Evolutionary conservation across 2,797 vertebrate genomes (phyloP), one percentile per base, ranked within the genome.

Genomic region (Amblyopsis hoosieri): DNA sequence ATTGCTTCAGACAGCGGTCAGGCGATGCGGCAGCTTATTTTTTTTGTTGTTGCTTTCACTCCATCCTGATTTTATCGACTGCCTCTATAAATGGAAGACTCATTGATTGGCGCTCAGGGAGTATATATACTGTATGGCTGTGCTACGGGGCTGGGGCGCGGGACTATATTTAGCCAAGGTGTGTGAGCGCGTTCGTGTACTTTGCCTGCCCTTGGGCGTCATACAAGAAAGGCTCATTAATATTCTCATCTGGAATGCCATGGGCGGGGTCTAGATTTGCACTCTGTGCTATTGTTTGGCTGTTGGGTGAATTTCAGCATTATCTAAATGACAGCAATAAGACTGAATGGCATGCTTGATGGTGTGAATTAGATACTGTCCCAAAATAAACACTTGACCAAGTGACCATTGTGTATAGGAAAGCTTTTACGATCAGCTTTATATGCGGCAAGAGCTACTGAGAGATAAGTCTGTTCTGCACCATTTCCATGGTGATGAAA

Each of bases 61-160:
- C 71, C 57, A 64, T 74, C 76, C 79, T 72, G 67, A 82, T 7
- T 0, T 56, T 64, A 82, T 76, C 50, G 78, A 78, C 60, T 64
- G 73, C 55, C 70, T 79, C 79, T 86, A 80, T 76, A 88, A 86
- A 83, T 72, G 82, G 82, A 83, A 54, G 52, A 12, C 1, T 2
- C 55, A 74, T 75, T 64, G 85, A 88, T 81, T 72, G 74, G 57
- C 57, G 75, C 68, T 52, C 12, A 2, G 64, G 63, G 60, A 56
- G 66, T 15, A 58, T 10, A 72, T 65, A 68, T 72, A 70, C 33
- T 48, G 53, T 37, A 65, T n/a, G n/a, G n/a, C n/a, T 15, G n/a
- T n/a, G 49, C 12, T 51, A 14, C 49, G 60, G 12, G 49, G 17
- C 17, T 8, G 37, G 61, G 58, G 62, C 65, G 42, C 4, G 7